Evolutionary conservation across 2,113 vertebrate genomes (phyloP).

Genomic region (Elachura formosa): DNA sequence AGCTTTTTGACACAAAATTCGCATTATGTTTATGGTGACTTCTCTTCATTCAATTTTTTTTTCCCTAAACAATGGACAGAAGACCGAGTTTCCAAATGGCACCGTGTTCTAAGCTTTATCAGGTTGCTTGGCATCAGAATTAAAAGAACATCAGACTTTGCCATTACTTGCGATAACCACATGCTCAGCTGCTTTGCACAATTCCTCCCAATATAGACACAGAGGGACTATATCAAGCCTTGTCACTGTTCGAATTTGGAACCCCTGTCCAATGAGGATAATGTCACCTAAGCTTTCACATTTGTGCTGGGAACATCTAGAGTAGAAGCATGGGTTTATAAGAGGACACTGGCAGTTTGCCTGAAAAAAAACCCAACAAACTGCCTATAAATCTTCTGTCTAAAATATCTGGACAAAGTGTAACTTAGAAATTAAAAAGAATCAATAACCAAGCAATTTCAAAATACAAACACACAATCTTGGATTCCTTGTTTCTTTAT

Average conservation of each 20-base stretch:
- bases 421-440: background rate
- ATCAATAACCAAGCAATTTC: background rate
- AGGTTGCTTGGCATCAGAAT: background rate
- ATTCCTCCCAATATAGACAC: background rate
- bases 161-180: background rate
- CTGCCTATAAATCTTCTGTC: background rate
- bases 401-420: background rate
- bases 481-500: background rate
- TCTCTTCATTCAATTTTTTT: background rate
- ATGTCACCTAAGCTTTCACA: constrained; percentile 2
- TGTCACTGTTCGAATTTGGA: background rate
- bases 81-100: background rate
- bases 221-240: background rate
- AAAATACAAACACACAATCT: constrained; percentile 2
- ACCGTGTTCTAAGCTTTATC: background rate
- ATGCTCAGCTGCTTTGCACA: background rate
- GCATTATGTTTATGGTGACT: background rate
- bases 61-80: background rate
- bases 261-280: background rate
- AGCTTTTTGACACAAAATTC: background rate
- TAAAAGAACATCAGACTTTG: background rate
- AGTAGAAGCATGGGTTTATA: constrained; percentile 5
- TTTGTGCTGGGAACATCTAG: constrained; percentile 7
- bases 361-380: background rate
- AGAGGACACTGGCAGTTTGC: constrained; percentile 8